phyloP scores from a whole-genome alignment of 2,113 vertebrate species.

The Aphelocoma coerulescens region DNA sequence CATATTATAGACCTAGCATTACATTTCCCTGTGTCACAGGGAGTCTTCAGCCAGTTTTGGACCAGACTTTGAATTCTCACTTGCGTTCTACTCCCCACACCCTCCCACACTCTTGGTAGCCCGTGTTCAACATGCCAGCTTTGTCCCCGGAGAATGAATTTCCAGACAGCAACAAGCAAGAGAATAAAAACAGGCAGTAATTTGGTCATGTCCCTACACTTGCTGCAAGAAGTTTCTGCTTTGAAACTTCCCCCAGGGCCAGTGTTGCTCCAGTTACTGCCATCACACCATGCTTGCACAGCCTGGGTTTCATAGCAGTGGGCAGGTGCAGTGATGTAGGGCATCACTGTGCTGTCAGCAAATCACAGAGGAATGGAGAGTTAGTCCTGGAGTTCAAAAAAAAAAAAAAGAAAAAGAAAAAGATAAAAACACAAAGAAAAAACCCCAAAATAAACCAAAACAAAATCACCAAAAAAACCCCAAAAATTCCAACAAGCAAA shows the following conservation, averaged over 20 bases:
- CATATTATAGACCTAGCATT: background rate
- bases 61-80: background rate
- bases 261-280: background rate
- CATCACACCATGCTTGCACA: background rate
- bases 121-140: rapidly evolving
- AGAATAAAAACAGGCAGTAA: background rate
- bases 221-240: background rate
- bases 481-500: background rate
- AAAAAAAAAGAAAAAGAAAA: background rate
- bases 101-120: background rate
- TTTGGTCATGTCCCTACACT: background rate
- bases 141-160: background rate
- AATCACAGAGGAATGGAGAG: background rate
- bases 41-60: background rate
- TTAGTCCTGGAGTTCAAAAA: background rate
- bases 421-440: background rate
- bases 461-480: background rate
- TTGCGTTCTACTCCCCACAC: background rate
- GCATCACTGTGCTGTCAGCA: background rate
- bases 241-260: background rate
- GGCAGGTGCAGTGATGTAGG: background rate
- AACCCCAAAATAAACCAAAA: background rate
- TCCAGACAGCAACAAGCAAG: background rate
- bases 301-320: background rate
- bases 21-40: background rate